Conservation (phyloP, 2,888 invertebrate genomes). For the Megamerina dolium region DNA sequence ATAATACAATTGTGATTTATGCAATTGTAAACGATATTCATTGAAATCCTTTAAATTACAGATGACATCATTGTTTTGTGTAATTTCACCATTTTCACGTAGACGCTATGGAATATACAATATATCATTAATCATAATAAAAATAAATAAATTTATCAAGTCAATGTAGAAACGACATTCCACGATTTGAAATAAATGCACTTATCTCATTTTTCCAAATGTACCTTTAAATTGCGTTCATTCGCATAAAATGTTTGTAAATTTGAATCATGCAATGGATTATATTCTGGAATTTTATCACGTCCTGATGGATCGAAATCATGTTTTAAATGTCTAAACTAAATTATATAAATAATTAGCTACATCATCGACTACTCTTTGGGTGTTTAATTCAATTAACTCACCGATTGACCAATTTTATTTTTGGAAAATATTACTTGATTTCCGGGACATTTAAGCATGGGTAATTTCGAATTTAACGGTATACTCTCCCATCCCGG, state of each 20-base stretch:
- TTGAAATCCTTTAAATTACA: conserved; percentile 62
- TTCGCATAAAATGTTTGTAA: conserved; percentile 53
- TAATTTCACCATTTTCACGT: conserved; percentile 54
- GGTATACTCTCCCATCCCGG: conserved; percentile 47
- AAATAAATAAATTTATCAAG: too few relatives aligned
- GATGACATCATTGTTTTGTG: conserved; percentile 56
- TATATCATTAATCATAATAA: background rate
- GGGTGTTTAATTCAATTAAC: background rate
- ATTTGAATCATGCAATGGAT: conserved; percentile 57
- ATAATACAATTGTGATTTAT: conserved; percentile 54
- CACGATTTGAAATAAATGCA: too few relatives aligned
- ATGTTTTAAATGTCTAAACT: conserved; percentile 34
- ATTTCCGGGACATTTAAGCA: conserved; percentile 46
- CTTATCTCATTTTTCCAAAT: background rate
- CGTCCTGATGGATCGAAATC: conserved; percentile 39
- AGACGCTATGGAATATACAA: conserved; percentile 42
- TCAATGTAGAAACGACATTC: too few relatives aligned
- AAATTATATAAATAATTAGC: too few relatives aligned
- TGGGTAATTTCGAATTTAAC: conserved; percentile 43
- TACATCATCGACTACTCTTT: too few relatives aligned
- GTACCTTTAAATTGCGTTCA: conserved; percentile 39
- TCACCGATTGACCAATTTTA: conserved; percentile 45
- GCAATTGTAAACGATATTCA: conserved; percentile 57
- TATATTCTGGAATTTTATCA: conserved; percentile 50
- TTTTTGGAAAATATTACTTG: conserved; percentile 46